Conservation (phyloP, 2,888 invertebrate genomes). For the Cordilura impudica region DNA sequence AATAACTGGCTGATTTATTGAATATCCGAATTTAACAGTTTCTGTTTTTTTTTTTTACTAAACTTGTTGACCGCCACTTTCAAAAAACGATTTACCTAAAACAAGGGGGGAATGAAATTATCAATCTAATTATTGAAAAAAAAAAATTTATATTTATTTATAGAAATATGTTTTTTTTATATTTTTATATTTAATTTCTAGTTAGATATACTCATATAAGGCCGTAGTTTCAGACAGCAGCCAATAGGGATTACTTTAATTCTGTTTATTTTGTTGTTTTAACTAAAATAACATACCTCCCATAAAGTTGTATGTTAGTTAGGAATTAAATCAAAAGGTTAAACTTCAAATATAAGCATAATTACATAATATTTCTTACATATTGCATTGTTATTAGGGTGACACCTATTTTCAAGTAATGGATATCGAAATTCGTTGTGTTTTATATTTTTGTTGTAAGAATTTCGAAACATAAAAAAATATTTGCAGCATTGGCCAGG, state of each 20-base stretch:
- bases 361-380: too few relatives aligned
- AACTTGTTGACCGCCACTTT: not conserved
- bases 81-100: not conserved
- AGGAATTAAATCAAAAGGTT: too few relatives aligned
- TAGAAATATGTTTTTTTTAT: not conserved
- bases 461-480: too few relatives aligned
- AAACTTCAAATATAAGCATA: too few relatives aligned
- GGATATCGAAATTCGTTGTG: too few relatives aligned
- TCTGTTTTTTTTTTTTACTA: not conserved
- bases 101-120: not conserved
- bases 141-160: not conserved
- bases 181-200: not conserved
- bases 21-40: not conserved
- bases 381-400: too few relatives aligned
- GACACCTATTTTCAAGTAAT: too few relatives aligned
- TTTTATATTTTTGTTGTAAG: too few relatives aligned
- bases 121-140: not conserved
- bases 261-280: not conserved
- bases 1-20: conserved; percentile 1
- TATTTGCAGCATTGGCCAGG: too few relatives aligned
- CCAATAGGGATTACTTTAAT: not conserved
- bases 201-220: not conserved
- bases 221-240: not conserved
- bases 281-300: conserved; percentile 10
- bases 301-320: conserved; percentile 24